These are phyloP conservation scores for Anoura caudifer DNA, from an alignment of 2,113 vertebrate genomes.

Conservation along the genomic window DNA sequence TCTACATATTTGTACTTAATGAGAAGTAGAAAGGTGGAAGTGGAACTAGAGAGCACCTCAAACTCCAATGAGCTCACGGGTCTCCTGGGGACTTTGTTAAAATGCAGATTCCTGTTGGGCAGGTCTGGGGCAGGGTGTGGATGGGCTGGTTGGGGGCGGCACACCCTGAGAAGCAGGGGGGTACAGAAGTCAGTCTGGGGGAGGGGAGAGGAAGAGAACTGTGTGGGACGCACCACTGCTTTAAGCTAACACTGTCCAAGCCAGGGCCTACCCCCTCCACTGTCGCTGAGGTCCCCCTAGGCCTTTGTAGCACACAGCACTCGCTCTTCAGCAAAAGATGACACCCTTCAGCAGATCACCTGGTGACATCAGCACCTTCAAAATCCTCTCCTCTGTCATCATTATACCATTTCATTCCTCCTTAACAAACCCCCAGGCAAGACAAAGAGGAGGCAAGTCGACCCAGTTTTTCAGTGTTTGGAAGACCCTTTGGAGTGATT, in stretches of 20 bases:
- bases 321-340: no score
- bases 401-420: not conserved
- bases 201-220: not conserved
- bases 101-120: not conserved
- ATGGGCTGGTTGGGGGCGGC: no score
- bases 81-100: not conserved
- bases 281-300: not conserved
- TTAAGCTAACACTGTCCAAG: not conserved
- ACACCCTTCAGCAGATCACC: accelerated
- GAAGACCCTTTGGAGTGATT: not conserved
- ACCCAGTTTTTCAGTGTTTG: not conserved
- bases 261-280: no score
- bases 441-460: not conserved
- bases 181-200: not conserved
- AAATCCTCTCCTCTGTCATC: not conserved
- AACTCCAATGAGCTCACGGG: not conserved
- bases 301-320: not conserved
- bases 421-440: not conserved
- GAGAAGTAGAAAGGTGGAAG: not conserved
- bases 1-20: not conserved
- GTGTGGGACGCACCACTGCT: accelerated
- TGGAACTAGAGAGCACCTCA: not conserved
- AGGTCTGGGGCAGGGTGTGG: not conserved
- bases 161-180: not conserved
- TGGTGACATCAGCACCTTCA: not conserved